Conservation (phyloP, 2,888 invertebrate genomes). For the Microchrysa polita region DNA sequence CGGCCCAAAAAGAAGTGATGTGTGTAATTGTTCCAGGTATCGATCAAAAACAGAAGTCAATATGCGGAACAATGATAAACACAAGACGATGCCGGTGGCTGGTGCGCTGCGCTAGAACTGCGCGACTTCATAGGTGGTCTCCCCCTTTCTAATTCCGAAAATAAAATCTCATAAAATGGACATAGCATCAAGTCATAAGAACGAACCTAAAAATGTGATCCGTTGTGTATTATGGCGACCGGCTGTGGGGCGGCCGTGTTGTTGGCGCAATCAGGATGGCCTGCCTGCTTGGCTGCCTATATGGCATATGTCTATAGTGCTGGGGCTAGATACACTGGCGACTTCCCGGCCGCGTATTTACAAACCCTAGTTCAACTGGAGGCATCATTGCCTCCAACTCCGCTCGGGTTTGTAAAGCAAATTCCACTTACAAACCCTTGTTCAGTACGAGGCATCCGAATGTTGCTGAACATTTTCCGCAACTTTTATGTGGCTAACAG, state of each 20-base stretch:
- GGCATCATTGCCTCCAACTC: no score
- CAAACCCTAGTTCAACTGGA: no score
- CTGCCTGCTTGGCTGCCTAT: neutral
- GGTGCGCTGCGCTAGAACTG: conserved; percentile 41
- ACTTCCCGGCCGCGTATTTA: conserved; percentile 7
- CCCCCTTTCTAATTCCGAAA: conserved; percentile 49
- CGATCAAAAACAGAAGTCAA: conserved; percentile 45
- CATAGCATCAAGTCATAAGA: conserved; percentile 31
- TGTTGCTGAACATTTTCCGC: no score
- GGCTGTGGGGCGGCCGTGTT: conserved; percentile 9
- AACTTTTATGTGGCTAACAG: no score
- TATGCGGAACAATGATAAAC: conserved; percentile 44
- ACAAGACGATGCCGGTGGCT: conserved; percentile 46
- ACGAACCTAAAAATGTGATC: conserved; percentile 33
- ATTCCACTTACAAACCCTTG: no score
- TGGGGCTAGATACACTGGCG: neutral
- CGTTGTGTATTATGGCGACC: conserved; percentile 17
- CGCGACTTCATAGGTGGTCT: conserved; percentile 49
- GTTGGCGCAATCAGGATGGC: conserved; percentile 17
- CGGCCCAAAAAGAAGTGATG: conserved; percentile 35
- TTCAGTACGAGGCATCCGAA: no score
- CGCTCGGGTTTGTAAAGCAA: no score
- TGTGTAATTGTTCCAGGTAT: conserved; percentile 44
- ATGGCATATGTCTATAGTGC: neutral
- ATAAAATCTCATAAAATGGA: conserved; percentile 49